Conservation (phyloP, 2,113 vertebrate genomes). For the Numenius arquata region DNA sequence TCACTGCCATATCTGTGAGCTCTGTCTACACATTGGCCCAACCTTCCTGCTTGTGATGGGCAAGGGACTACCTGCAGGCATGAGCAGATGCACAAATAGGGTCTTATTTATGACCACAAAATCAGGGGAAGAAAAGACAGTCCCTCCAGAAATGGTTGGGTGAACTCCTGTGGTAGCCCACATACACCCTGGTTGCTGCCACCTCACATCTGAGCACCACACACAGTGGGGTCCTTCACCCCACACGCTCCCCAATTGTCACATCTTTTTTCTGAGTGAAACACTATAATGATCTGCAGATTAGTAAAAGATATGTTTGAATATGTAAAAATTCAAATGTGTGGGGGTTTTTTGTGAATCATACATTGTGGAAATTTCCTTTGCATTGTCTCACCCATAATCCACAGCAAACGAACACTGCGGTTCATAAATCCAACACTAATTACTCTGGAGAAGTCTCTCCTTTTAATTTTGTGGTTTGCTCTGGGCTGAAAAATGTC, state of each 20-base stretch:
- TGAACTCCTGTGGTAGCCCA: neutral
- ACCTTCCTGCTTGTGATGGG: rapidly evolving
- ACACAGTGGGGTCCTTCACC: neutral
- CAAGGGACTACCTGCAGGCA: neutral
- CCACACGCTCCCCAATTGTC: rapidly evolving
- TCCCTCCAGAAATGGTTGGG: neutral
- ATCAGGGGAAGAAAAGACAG: neutral
- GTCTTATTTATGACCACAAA: neutral
- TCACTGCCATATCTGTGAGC: neutral
- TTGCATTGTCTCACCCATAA: neutral
- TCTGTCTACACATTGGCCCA: neutral
- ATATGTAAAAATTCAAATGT: neutral
- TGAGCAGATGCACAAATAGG: neutral
- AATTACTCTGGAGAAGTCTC: neutral
- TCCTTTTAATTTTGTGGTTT: neutral
- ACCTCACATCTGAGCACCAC: rapidly evolving
- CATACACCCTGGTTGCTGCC: neutral
- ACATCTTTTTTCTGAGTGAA: neutral
- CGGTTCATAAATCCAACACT: neutral
- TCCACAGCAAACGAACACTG: neutral
- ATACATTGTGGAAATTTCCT: neutral
- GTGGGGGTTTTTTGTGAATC: neutral
- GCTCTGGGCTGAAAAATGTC: neutral
- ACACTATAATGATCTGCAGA: neutral
- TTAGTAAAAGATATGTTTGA: neutral